Evolutionary conservation across 2,888 invertebrate species (phyloP), one percentile per base, ranked within the genome.

Genomic region (Tryphoninae sp.): DNA sequence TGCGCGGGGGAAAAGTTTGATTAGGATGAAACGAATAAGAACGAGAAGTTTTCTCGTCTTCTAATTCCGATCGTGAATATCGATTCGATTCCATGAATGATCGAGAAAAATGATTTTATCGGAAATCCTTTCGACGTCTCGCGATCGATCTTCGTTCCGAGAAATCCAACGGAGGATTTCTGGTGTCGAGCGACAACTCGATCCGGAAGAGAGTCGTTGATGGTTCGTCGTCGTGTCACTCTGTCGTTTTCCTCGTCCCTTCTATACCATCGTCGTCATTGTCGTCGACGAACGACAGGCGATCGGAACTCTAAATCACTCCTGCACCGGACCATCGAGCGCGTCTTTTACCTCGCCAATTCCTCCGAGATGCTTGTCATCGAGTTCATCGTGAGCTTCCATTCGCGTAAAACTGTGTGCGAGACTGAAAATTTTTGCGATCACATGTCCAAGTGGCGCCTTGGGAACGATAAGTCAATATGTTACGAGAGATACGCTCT

Each of bases 291-390:
- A 73, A 73, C 67, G 79, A 80, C 82, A 77, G 79, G 58, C 73
- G 68, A 79, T 88, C 86, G 87, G 81, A 78, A 81, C 86, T 86
- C 84, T 88, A 87, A 87, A 88, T 88, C 86, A 85, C 78, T 78
- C 68, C 64, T 62, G 64, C 40, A 22, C 40, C 64, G 71, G 77
- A 67, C 80, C 49, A 72, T 64, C 67, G 69, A n/a, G 33, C 73
- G 42, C 67, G 4, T 53, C 26, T 62, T 74, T 78, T 62, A 55
- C 73, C 73, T 9, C 74, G 78, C 19, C 33, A 64, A 45, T 2
- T 45, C 65, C 42, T 53, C 65, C 64, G 64, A 26, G 9, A 53
- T 33, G 6, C 33, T 33, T 59, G 42, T 74, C 77, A 69, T 71
- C 59, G 64, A 75, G 82, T 82, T 68, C 77, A 33, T 74, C 65